Conservation (phyloP, 2,888 invertebrate species). For the Oxycera nigricornis region DNA sequence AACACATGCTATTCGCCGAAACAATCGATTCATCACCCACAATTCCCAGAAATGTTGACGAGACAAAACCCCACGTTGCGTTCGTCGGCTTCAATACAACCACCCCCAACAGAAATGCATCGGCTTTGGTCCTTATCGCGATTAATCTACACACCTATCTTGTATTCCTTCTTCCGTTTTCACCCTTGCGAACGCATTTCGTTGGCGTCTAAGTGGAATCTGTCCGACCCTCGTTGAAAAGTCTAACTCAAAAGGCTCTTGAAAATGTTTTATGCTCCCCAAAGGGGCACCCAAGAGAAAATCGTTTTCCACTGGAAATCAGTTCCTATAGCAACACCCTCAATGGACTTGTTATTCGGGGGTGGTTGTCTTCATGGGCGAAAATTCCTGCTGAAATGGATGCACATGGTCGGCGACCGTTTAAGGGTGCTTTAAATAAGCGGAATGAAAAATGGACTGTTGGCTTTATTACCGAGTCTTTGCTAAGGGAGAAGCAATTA, state of each 20-base stretch:
- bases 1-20: slow-evolving; percentile 20
- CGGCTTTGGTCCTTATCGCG: slow-evolving; percentile 28
- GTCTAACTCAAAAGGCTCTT: slow-evolving; percentile 12
- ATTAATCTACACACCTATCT: slow-evolving; percentile 31
- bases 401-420: not conserved
- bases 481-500: no score
- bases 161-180: not conserved
- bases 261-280: slow-evolving; percentile 26
- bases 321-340: slow-evolving; percentile 40
- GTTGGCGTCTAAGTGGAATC: not conserved
- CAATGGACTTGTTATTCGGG: not conserved
- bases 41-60: not conserved
- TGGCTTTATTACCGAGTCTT: no score
- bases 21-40: slow-evolving; percentile 11
- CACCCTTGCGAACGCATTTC: slow-evolving; percentile 17
- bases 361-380: not conserved
- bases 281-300: slow-evolving; percentile 17
- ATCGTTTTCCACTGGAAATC: slow-evolving; percentile 18
- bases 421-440: no score
- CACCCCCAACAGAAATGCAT: slow-evolving; percentile 23
- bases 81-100: not conserved
- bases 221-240: not conserved
- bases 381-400: not conserved
- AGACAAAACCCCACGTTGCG: slow-evolving; percentile 23
- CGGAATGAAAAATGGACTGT: no score